Base-by-base conservation (phyloP, 2,888 invertebrate species). In the Quadroppia sp. region DNA sequence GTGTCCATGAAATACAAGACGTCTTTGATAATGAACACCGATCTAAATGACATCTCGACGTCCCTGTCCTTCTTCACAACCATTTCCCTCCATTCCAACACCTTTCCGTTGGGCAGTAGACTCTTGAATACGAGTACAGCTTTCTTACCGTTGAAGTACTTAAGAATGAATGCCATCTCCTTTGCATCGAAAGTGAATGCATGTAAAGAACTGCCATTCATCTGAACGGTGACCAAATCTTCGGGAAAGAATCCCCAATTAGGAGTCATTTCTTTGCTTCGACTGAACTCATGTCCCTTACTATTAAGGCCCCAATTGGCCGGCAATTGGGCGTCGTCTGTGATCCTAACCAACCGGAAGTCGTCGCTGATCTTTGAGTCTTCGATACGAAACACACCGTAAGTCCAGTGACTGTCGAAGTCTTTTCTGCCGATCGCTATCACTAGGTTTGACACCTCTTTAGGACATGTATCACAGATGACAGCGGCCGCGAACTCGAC, bases 341-440 rank as follows among this genome's bases (percentile, higher is more conserved):
- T 61, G n/a, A 61, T 30, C 30, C 32, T 61, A 6, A 32, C 61
- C 15, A 61, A 56, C 11, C 15, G 4, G n/a, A n/a, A n/a, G n/a
- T n/a, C n/a, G 25, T 4, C 15, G n/a, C 1, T 28, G n/a, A 30
- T 32, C 32, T 17, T 13, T 17, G 30, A 17, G 30, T 25, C 23
- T 23, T 6, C 20, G 17, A n/a, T 7, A 15, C 20, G 61, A 17
- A 1, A 17, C 1, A 4, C 23, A 20, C 3, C 20, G 53, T n/a
- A 61, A 23, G 28, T 32, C 7, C 28, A 28, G 15, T n/a, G 9
- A 61, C 61, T 61, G 1, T 32, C 1, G 11, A 53, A 2, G 11
- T 53, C 53, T 53, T 23, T 23, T 4, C 61, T 30, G 1, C 61
- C 61, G 61, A 61, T 61, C 1, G n/a, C n/a, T 61, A 61, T 61